Base-by-base conservation (phyloP, 2,113 vertebrate species). In the Heteronetta atricapilla region DNA sequence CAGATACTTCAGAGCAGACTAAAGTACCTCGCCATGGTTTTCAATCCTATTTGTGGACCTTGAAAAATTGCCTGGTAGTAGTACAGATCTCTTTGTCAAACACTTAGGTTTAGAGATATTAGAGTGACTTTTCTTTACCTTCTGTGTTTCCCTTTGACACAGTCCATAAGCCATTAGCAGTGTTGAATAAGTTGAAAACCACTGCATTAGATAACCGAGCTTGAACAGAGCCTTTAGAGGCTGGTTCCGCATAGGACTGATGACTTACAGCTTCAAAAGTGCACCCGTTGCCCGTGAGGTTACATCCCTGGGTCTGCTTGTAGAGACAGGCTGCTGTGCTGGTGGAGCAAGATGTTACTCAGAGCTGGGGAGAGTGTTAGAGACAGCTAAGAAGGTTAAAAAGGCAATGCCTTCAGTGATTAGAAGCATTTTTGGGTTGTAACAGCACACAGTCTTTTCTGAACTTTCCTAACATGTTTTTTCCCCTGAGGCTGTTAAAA, bases 401-500 rank as follows among this genome's bases (percentile, higher is more conserved):
- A 87, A 92, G 66, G 83, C 69, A 74, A 52, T 81, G 74, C 42
- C 74, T 96, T 90, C 86, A 86, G 93, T 82, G 83, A 90, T 84
- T 88, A 92, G 69, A 96, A 82, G 48, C 81, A 79, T 89, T 94
- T 92, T 85, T 7, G 34, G 69, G 58, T 85, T 85, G 48, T 85
- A 96, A 80, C 62, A 74, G 75, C 58, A 69, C 50, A 91, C 46
- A 82, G 68, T 89, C 58, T 95, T 95, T 89, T 90, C 86, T 92
- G 94, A 94, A 95, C 87, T 95, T 94, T 29, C 40, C 2, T 11
- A 96, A 85, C 33, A 19, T 94, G 70, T 91, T 96, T 96, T 94
- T 92, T 87, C 92, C 94, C 93, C 84, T 34, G 70, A 92, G 78
- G 78, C 82, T 87, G 75, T 93, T 95, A 95, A 91, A 94, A 97